Evolutionary conservation across 2,888 invertebrate genomes (phyloP), one percentile per base, ranked within the genome.

Genomic region (Zygogramma bicolorata): DNA sequence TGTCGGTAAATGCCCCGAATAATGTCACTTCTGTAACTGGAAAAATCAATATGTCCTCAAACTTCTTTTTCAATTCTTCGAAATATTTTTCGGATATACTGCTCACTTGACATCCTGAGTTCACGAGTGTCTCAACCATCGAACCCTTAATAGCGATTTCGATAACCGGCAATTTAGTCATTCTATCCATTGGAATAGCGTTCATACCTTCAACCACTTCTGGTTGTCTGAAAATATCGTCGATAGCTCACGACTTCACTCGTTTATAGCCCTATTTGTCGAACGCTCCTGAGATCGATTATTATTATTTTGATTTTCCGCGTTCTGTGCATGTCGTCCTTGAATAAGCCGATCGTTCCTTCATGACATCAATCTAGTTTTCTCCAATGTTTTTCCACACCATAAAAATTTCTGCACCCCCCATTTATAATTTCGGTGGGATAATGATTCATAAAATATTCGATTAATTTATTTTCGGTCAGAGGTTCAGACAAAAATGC

Each of bases 1-100:
- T 63, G 22, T 63, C 63, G 13, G 40, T 38, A 22, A 63, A 63
- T 10, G 63, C 63, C n/a, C 63, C 63, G 20, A 38, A 63, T 63
- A 63, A 29, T 4, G 20, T 63, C n/a, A 63, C 42, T 3, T 42
- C 63, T n/a, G 20, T 63, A 2, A 63, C 63, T 13, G 63, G 63
- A 63, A 63, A 63, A 4, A 42, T 22, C 5, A 42, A 25, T 1
- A 63, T 1, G 1, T 25, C 3, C 13, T 38, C 27, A 20, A 13
- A n/a, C 22, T 22, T 20, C n/a, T n/a, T n/a, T 2, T 4, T 4
- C 22, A 63, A 38, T 42, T 63, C 63, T 4, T 63, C 25, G 20
- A 63, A 63, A 3, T 10, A 63, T 29, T 42, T 42, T 38, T 63
- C 63, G 1, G 63, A 63, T 22, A 62, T 40, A 42, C 63, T 42